Evolutionary conservation across 2,888 invertebrate genomes (phyloP).

Genomic region (Drosophila demipolita): DNA sequence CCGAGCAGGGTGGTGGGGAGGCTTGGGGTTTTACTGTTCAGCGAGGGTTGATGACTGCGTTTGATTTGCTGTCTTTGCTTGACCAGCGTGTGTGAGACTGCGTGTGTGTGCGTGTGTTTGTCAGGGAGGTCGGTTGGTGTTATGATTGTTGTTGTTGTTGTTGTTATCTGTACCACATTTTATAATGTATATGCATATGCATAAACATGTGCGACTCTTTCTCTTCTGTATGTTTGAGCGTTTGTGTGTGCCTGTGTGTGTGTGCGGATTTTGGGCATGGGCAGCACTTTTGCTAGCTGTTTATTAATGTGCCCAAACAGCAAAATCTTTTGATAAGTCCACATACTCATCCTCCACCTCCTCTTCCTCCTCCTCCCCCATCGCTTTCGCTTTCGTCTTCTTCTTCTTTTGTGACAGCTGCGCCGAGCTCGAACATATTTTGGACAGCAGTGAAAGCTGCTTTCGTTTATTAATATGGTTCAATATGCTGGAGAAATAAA

Average conservation of each 20-base stretch:
- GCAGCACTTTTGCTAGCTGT: constrained; percentile 54
- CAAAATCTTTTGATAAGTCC: constrained; percentile 28
- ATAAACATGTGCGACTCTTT: constrained; percentile 47
- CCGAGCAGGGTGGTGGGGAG: not conserved
- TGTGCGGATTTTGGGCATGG: constrained; percentile 12
- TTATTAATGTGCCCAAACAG: constrained; percentile 50
- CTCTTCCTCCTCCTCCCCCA: not conserved
- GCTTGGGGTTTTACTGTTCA: not conserved
- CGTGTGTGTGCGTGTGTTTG: constrained; percentile 16
- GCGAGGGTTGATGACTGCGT: constrained; percentile 49
- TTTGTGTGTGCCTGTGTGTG: constrained; percentile 2
- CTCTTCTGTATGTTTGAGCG: constrained; percentile 1
- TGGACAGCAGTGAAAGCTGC: constrained; percentile 5
- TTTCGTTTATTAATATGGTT: constrained; percentile 1
- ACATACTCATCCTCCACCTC: not conserved
- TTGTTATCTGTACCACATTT: constrained; percentile 52
- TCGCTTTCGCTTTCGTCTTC: not conserved
- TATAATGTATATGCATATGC: constrained; percentile 68
- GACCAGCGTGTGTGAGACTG: constrained; percentile 43
- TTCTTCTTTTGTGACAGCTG: constrained; percentile 37
- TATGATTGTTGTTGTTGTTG: constrained; percentile 20
- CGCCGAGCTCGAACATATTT: constrained; percentile 34
- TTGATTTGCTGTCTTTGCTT: constrained; percentile 66
- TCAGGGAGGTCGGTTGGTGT: not conserved
- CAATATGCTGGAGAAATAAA: not conserved